Evolutionary conservation across 2,888 invertebrate species (phyloP).

Genomic region (Lathronympha strigana): DNA sequence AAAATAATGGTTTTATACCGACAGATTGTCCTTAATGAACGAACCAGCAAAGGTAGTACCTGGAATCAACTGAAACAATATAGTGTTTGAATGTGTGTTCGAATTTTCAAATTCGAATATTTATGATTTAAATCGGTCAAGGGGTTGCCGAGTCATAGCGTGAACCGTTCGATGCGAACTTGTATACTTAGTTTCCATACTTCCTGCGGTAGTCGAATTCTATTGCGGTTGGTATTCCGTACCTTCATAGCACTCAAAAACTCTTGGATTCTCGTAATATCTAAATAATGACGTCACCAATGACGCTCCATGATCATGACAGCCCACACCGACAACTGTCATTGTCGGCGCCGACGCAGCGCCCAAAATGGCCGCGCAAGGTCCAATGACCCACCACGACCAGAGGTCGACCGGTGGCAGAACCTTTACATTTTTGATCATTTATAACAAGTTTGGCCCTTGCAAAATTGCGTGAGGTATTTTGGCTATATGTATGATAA

Average conservation of each 20-base stretch:
- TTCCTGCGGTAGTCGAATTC: too few species aligned
- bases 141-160: too few species aligned
- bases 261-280: neutral
- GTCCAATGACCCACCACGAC: constrained; percentile 58
- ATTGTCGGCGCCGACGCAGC: constrained; percentile 17
- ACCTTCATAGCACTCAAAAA: neutral
- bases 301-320: constrained; percentile 12
- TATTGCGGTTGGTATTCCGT: too few species aligned
- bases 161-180: too few species aligned
- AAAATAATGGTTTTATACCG: too few species aligned
- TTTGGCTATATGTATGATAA: neutral
- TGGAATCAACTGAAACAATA: too few species aligned
- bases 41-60: too few species aligned
- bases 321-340: constrained; percentile 24
- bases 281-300: constrained; percentile 2
- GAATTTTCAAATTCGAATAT: too few species aligned
- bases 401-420: constrained; percentile 24
- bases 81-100: too few species aligned
- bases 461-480: constrained; percentile 2
- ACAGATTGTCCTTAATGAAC: too few species aligned
- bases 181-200: too few species aligned
- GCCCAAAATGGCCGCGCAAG: constrained; percentile 57
- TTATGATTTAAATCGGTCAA: too few species aligned
- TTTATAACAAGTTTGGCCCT: neutral
- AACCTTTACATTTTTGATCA: constrained; percentile 13